These are phyloP conservation scores for Heliocidaris tuberculata DNA, from an alignment of 35 echinoderm and acorn worm species.

Conservation along the genomic window DNA sequence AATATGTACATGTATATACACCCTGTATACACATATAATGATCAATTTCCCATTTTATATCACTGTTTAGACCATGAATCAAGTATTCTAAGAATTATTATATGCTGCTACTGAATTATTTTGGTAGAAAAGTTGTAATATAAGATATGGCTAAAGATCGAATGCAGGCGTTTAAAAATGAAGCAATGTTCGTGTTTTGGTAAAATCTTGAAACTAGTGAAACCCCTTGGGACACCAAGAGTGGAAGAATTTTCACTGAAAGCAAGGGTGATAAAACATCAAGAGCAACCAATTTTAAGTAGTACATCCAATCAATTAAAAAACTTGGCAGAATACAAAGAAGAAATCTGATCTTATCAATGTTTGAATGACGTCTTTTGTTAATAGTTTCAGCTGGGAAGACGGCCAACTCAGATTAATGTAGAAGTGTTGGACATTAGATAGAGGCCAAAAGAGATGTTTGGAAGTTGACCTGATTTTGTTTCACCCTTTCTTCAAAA, in stretches of 20 bases:
- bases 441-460: not conserved
- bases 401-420: not conserved
- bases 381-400: not conserved
- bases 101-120: too few species aligned
- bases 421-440: not conserved
- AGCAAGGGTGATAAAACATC: not conserved
- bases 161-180: too few species aligned
- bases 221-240: too few species aligned
- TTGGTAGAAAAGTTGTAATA: too few species aligned
- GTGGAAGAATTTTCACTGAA: not conserved
- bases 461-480: not conserved
- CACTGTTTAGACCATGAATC: too few species aligned
- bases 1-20: too few species aligned
- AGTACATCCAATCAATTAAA: not conserved
- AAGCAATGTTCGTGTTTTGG: too few species aligned
- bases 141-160: too few species aligned
- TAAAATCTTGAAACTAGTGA: too few species aligned
- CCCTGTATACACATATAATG: too few species aligned
- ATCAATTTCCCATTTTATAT: too few species aligned
- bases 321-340: not conserved
- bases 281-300: not conserved
- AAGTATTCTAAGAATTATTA: too few species aligned
- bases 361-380: not conserved
- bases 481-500: not conserved
- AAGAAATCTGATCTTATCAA: not conserved